Evolutionary conservation across 2,113 vertebrate genomes (phyloP), one percentile per base, ranked within the genome.

Genomic region (Silurus meridionalis): DNA sequence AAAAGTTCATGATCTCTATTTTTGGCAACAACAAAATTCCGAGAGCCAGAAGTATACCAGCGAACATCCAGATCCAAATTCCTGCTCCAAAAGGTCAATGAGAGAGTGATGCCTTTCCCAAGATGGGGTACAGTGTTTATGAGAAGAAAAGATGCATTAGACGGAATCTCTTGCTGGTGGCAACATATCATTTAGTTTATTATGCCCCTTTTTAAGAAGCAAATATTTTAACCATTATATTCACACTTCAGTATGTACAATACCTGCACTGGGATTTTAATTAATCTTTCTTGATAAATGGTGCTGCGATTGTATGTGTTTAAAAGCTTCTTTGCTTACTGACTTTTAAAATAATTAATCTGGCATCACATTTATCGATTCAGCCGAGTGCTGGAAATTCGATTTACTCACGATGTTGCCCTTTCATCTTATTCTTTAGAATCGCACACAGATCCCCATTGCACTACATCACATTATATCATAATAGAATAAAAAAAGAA

Each of bases 401-500:
- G 3, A 57, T 67, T 85, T 21, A 15, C 60, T 37, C 28, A 69
- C 61, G 78, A 80, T 69, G 84, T 13, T 11, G 52, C 61, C 53
- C 28, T 8, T 58, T 80, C 28, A 69, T 63, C 28, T 48, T 80
- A 69, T 50, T 58, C 13, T 46, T 69, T n/a, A 80, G 15, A 57
- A 17, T 81, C 57, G 64, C 84, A 21, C 85, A 86, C 75, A 84
- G 48, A 66, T 82, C 64, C 84, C 79, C 14, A 83, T 64, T 82
- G 86, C 63, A 89, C 52, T 81, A 80, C 50, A 75, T 67, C 80
- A 87, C 67, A 75, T 79, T 83, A 88, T 79, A 72, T 80, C 80
- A 75, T 77, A 86, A 84, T 88, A 77, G 84, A 87, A 89, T 91
- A 88, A 87, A 75, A 91, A 91, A 90, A 89, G 83, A 88, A 91